Evolutionary conservation across 2,113 vertebrate species (phyloP), one percentile per base, ranked within the genome.

Genomic region (Myodes glareolus): DNA sequence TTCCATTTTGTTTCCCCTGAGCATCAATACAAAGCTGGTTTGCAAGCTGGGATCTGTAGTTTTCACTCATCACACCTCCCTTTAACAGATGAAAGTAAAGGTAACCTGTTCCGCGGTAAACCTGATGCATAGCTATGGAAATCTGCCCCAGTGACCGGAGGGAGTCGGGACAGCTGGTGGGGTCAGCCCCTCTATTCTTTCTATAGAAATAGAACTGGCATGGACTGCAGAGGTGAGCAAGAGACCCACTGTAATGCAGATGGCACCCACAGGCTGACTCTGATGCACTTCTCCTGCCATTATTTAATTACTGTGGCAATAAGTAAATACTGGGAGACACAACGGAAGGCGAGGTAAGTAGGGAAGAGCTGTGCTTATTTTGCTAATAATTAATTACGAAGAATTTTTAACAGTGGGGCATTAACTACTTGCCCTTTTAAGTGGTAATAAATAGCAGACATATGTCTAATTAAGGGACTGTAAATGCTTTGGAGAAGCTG

Each of bases 401-500:
- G 93, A 98, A 97, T 98, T 98, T 98, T 98, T 96, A 98, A 96
- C 97, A 98, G 97, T 98, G 97, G 76, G 23, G 97, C 98, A 98
- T 98, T 98, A 98, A 98, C 98, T 97, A 96, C 98, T 98, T 98
- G 98, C 97, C 98, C 98, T 98, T 99, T 98, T 98, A 99, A 99
- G 98, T 95, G 98, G 98, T 98, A 98, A 98, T 98, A 99, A 98
- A 98, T 98, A 98, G 97, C 97, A 97, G 97, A 98, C 98, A 98
- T 96, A 94, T 98, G 97, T 98, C 98, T 98, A 98, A 99, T 98
- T 98, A 98, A 97, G 91, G 81, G 96, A 97, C 95, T 97, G 97
- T 98, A 98, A 98, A 98, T 92, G 96, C 97, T 98, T 98, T 98
- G 95, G 94, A 98, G 97, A 90, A 96, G 88, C 91, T 98, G 95